phyloP scores from a whole-genome alignment of 1,140 invertebrate genomes.

The Drosophila aff. region DNA sequence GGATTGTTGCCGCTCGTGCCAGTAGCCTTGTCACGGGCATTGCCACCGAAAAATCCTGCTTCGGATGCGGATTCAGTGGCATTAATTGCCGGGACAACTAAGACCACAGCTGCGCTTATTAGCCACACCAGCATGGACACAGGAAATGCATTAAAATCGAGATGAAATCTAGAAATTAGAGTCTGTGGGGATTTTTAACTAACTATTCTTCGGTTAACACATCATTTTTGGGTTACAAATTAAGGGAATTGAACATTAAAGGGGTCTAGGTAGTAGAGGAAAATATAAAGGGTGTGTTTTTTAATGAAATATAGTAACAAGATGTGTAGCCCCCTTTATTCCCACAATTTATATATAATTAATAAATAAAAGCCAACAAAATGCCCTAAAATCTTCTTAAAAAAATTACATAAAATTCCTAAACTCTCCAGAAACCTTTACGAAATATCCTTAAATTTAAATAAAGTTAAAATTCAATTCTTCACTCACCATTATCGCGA shows the following conservation, averaged over 20 bases:
- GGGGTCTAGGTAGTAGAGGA: no score
- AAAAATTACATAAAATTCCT: not conserved
- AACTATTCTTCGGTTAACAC: not conserved
- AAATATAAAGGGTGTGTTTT: not conserved
- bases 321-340: not conserved
- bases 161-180: not conserved
- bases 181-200: slow-evolving; percentile 6
- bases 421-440: not conserved
- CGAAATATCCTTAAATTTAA: not conserved
- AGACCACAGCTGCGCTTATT: slow-evolving; percentile 53
- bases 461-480: not conserved
- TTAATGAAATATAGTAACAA: not conserved
- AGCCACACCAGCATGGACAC: slow-evolving; percentile 59
- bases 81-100: slow-evolving; percentile 40
- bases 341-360: no score
- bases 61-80: slow-evolving; percentile 26
- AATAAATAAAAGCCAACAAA: not conserved
- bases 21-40: slow-evolving; percentile 65
- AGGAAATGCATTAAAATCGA: slow-evolving; percentile 4
- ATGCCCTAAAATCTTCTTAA: not conserved
- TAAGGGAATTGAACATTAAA: not conserved
- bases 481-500: slow-evolving; percentile 86
- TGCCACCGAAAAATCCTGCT: slow-evolving; percentile 28
- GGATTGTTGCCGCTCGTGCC: slow-evolving; percentile 64
- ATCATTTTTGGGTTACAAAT: slow-evolving; percentile 2